Base-by-base conservation (phyloP, 64 coral and sea anemone species). In the Montipora capricornis region DNA sequence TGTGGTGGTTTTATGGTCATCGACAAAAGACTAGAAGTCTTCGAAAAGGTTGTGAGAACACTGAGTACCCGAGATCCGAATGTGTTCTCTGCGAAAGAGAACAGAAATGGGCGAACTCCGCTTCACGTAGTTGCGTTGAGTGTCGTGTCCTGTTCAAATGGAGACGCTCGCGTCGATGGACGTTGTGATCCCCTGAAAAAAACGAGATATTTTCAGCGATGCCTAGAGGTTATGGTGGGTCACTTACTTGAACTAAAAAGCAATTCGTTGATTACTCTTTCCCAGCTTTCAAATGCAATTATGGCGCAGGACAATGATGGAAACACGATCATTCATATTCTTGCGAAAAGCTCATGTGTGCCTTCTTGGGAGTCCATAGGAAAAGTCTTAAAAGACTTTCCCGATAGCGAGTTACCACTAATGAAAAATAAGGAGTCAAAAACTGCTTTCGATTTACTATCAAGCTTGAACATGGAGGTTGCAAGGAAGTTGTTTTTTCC, bases 211-310 rank as follows among this genome's bases (percentile, higher is more conserved):
- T 95, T 85, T 76, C 89, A 95, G 76, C 87, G 93, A 19, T 95
- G 93, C 78, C 86, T 95, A 48, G 93, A 95, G 45, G 68, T 88
- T 19, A 95, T 95, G 93, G 14, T 95, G 14, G 89, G 84, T 49
- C 89, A 90, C 29, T 57, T 95, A 46, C 83, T 90, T 51, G 93
- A 90, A 20, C 88, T 95, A 6, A 95, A 78, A 86, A 37, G 68
- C 17, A 95, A 76, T 12, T 89, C 66, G 44, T 46, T 78, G 37
- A 74, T 90, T 44, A 83, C 80, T 44, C 47, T 55, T 13, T 47
- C 75, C 19, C 69, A 95, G 76, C 69, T 95, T 2, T n/a, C 90
- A 47, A 61, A 90, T 14, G 52, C 93, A 20, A 57, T 95, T 45
- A 80, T 80, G 68, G 73, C 81, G 17, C 80, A 95, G 14, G 88